phyloP scores from a whole-genome alignment of 2,888 invertebrate genomes.

The Caenorhabditis angaria region DNA sequence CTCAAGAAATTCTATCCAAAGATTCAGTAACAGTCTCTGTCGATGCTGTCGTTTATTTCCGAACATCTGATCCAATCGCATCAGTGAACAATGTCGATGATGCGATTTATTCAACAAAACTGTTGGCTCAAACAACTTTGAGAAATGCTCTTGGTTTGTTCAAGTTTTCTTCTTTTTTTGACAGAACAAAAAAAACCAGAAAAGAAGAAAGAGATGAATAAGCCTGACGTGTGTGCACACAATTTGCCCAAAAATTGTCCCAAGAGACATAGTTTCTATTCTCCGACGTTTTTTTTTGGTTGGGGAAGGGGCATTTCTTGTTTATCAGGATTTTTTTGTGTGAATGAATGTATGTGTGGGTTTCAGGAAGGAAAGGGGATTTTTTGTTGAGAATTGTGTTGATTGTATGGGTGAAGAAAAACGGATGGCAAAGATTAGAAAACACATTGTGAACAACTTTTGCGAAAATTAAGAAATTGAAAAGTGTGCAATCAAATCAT shows the following conservation, averaged over 20 bases:
- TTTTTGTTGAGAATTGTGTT: no score
- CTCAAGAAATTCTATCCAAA: constrained; percentile 72
- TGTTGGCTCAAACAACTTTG: constrained; percentile 75
- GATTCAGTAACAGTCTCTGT: constrained; percentile 71
- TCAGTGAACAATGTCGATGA: constrained; percentile 73
- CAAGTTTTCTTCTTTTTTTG: not conserved
- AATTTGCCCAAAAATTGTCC: not conserved
- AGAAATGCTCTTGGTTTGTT: constrained; percentile 82
- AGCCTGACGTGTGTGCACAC: not conserved
- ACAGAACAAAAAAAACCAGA: not conserved
- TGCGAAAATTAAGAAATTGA: no score
- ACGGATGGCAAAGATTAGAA: no score
- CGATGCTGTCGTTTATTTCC: constrained; percentile 71
- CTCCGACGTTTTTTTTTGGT: not conserved
- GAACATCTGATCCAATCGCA: constrained; percentile 67
- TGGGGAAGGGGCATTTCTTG: no score
- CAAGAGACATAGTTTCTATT: not conserved
- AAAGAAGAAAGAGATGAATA: not conserved
- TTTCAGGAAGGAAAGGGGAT: no score
- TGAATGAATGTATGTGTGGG: no score
- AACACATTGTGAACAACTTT: no score
- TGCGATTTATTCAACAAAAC: constrained; percentile 80
- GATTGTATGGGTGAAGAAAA: no score
- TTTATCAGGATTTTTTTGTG: not conserved
- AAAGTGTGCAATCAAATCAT: no score